Base-by-base conservation (phyloP, 1,140 invertebrate genomes). In the Sminthurides bifidus region DNA sequence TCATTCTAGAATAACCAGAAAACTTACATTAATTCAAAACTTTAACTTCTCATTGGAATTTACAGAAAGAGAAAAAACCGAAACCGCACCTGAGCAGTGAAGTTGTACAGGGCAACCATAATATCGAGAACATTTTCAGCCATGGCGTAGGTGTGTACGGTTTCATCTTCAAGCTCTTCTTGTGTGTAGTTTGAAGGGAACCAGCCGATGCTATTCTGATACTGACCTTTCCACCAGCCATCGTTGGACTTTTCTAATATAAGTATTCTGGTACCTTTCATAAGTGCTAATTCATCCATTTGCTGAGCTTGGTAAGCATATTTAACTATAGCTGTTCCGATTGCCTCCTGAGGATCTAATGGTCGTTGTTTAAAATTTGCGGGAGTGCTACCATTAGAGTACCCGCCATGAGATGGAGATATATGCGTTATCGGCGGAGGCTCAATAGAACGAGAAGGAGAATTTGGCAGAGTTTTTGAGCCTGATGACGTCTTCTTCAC, bases 221-320 rank as follows among this genome's bases (percentile, higher is more conserved):
- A 65, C 43, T 65, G 61, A 27, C 94, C 95, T 67, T 92, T 81
- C 94, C 94, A 98, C 95, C 95, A 99, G 29, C 95, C 96, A 77
- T 98, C 96, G 61, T 92, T 94, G 63, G 91, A 95, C 74, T 98
- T 98, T 73, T 98, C 95, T 55, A 98, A 74, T 60, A 99, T 97
- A 54, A 91, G 76, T 54, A 98, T 91, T 65, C 87, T 75, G 29
- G 85, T 87, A 55, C 92, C 92, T 75, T 89, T 90, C 35, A 85
- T 83, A 40, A 99, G 76, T 1, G 91, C 85, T 6, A 99, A 73
- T 71, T 99, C 96, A 69, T 99, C 96, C 2, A 88, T 78, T 73
- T 97, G 91, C 74, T 96, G 90, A 27, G 93, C 92, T 49, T 93
- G 88, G 71, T 98, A 98, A 73, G 93, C 92, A 72, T 94, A 98